phyloP scores from a whole-genome alignment of 35 echinoderm and acorn worm species.

The Patiria miniata region DNA sequence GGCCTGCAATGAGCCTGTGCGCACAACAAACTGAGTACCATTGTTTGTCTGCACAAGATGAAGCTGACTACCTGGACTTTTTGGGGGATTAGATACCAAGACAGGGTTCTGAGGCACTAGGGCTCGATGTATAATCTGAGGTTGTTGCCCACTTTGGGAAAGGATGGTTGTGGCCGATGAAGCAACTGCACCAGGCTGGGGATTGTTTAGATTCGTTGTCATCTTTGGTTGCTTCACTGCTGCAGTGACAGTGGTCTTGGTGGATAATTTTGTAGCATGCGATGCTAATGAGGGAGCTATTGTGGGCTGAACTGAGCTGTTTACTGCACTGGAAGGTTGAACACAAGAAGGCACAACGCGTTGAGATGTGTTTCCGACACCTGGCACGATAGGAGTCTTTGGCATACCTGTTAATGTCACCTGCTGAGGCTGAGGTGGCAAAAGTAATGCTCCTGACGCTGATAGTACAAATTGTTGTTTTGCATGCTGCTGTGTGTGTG shows the following conservation, averaged over 20 bases:
- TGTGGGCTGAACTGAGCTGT: too few species aligned
- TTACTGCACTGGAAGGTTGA: too few species aligned
- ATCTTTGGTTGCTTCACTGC: not conserved
- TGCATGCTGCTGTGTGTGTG: not conserved
- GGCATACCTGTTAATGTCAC: not conserved
- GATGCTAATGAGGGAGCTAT: not conserved
- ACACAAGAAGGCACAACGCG: not conserved
- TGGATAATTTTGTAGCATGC: not conserved
- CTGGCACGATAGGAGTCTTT: not conserved
- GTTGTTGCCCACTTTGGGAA: too few species aligned
- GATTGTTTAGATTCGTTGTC: not conserved
- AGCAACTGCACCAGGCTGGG: not conserved
- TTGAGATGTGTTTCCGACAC: not conserved
- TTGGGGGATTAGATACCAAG: not conserved
- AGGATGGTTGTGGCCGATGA: not conserved
- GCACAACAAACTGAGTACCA: not conserved
- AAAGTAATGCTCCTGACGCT: not conserved
- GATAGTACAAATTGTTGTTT: not conserved
- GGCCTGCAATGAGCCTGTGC: not conserved
- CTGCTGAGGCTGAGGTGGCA: not conserved
- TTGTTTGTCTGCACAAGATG: constrained; percentile 8
- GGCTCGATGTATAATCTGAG: too few species aligned
- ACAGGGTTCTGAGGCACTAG: too few species aligned
- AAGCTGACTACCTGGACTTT: not conserved
- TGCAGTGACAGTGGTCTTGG: not conserved